phyloP scores from a whole-genome alignment of 1,140 invertebrate species.

The Berghia stephanieae region DNA sequence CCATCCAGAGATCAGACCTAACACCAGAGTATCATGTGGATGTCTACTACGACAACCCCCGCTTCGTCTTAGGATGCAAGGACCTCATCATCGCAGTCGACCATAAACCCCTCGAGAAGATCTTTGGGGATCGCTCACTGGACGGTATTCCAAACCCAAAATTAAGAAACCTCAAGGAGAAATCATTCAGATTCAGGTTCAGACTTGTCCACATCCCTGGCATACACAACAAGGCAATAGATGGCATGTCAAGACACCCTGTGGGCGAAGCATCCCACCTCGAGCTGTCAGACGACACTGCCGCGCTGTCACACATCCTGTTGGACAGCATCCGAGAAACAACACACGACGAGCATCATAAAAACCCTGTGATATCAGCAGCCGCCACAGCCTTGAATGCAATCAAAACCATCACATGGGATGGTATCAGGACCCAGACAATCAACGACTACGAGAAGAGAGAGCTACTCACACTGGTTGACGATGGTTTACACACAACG shows the following conservation, averaged over 20 bases:
- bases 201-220: constrained; percentile 33
- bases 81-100: constrained; percentile 41
- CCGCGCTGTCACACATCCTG: no score
- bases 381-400: no score
- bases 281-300: constrained; percentile 26
- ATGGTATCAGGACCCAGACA: constrained; percentile 28
- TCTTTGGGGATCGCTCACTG: constrained; percentile 36
- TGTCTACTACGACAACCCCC: constrained; percentile 35
- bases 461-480: constrained; percentile 20
- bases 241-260: constrained; percentile 38
- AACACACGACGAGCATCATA: no score
- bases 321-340: neutral
- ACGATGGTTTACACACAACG: constrained; percentile 29
- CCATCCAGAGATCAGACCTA: no score
- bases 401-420: constrained; percentile 35
- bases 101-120: constrained; percentile 42
- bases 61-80: constrained; percentile 38
- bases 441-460: constrained; percentile 34
- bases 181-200: constrained; percentile 33
- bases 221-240: constrained; percentile 32
- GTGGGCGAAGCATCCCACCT: constrained; percentile 26
- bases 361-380: no score
- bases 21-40: constrained; percentile 10
- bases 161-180: constrained; percentile 38
- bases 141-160: constrained; percentile 32